Evolutionary conservation across 2,888 invertebrate species (phyloP), one percentile per base, ranked within the genome.

Genomic region (Coleophora flavipennella): DNA sequence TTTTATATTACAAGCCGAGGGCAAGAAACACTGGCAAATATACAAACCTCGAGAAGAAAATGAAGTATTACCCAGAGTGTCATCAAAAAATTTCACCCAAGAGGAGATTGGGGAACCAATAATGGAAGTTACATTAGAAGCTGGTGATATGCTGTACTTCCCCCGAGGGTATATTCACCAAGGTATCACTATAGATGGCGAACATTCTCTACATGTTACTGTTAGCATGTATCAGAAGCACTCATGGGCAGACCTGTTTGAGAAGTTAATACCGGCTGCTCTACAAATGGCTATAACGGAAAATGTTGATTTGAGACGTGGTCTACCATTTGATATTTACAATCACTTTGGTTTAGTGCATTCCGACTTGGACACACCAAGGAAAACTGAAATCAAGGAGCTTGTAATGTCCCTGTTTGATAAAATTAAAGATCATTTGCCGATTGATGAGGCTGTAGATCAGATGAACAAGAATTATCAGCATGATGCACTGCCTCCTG

Each of bases 1-100:
- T 0, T 99, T 99, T 67, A 91, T 99, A 35, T 67, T 99, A 35
- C 99, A 99, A 84, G 80, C 97, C 1, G 99, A 99, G 77, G 99
- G 99, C 0, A 91, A 91, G 55, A 99, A 99, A 69, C 90, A 91
- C 48, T 99, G 99, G 99, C 90, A 90, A 52, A 78, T 99, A 9
- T 99, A 98, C 65, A 89, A 89, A 51, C 96, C 98, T 10, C 81
- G 86, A 64, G 86, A 55, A n/a, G 62, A 79, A 3, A 83, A 86
- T 31, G 93, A 94, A 66, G 73, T 86, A 2, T 77, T 99, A 31
- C 93, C 98, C 1, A 86, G 96, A 47, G 87, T 86, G 52, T 97
- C 97, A 0, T 97, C 97, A 27, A 83, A 85, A 50, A 94, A 95
- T 79, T 93, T 92, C 46, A 75, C 76, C 1, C 88, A 90, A 45